Conservation (phyloP, 2,797 vertebrate genomes). For the Euphonia xanthogaster region DNA sequence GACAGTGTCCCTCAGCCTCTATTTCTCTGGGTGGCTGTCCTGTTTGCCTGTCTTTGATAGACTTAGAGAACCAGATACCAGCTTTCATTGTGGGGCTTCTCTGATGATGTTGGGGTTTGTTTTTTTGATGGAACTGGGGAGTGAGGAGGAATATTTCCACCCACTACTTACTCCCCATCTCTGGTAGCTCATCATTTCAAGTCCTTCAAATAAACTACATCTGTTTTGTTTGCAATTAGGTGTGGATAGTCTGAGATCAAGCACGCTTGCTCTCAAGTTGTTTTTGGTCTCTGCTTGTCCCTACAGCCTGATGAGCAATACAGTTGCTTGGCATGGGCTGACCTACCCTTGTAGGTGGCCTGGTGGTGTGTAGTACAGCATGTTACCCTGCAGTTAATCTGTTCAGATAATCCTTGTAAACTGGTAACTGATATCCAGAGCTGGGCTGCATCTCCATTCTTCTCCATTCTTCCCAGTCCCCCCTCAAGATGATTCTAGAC, state of each 20-base stretch:
- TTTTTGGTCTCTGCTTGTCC: not conserved
- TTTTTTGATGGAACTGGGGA: not conserved
- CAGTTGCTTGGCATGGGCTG: constrained; percentile 11
- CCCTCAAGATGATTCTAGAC: not conserved
- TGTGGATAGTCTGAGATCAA: not conserved
- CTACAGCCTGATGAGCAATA: not conserved
- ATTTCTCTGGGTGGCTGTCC: not conserved
- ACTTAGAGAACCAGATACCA: not conserved
- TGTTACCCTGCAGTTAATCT: constrained; percentile 70
- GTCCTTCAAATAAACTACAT: not conserved
- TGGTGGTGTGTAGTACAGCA: constrained; percentile 46
- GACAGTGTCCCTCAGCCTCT: not conserved
- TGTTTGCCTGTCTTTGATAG: not conserved
- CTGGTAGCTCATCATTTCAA: not conserved
- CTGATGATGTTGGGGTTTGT: not conserved
- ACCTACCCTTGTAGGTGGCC: not conserved
- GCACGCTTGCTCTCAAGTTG: not conserved
- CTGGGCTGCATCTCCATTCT: not conserved
- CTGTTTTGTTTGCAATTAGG: not conserved
- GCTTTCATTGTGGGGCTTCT: not conserved
- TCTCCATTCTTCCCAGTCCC: accelerated
- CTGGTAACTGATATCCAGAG: constrained; percentile 61
- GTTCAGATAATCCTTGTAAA: constrained; percentile 64
- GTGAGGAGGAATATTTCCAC: not conserved
- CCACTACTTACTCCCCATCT: not conserved